Base-by-base conservation (phyloP, 2,797 vertebrate species). In the Phataginus tricuspis region DNA sequence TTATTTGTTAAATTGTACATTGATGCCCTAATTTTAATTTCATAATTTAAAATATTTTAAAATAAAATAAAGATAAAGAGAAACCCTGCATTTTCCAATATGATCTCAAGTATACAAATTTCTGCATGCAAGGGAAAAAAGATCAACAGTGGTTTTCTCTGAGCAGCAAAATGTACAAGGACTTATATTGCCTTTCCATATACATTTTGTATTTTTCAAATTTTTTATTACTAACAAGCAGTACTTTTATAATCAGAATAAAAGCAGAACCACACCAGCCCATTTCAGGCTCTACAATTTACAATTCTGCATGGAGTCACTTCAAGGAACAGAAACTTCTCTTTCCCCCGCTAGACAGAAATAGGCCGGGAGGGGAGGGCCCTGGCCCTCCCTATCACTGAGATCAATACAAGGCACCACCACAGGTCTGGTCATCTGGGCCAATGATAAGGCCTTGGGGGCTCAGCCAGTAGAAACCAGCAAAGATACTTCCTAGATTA, bases 1-100 rank as follows among this genome's bases (percentile, higher is more conserved):
- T n/a, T 71, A 63, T 53, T 92, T 34, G 61, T 78, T 80, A 79
- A 82, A 61, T 59, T 82, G 57, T 91, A 82, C 15, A 68, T 72
- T 72, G 85, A 57, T 66, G 21, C 9, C 71, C 42, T 49, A 91
- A 83, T 49, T 64, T 74, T 69, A 80, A 85, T 89, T 75, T 86
- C n/a, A 25, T 59, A 96, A 91, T 37, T 71, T 88, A 93, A 82
- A 79, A 61, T 74, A 27, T 78, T 74, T 96, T 86, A 68, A 92
- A 80, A 69, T 92, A 37, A 68, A 78, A 69, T 7, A 57, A 83
- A 93, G 71, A 49, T 39, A 51, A 69, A 66, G 11, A 45, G 19
- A 72, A 80, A 92, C 49, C n/a, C 21, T 68, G 3, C 63, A 39
- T 91, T 85, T 94, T 72, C 27, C 61, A 51, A 5, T 53, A 55